A percentile compares a stretch with the other conserved stretches of the same genome.
Conservation (phyloP, 2,797 vertebrate genomes). For the Coccyzus lansbergi region DNA sequence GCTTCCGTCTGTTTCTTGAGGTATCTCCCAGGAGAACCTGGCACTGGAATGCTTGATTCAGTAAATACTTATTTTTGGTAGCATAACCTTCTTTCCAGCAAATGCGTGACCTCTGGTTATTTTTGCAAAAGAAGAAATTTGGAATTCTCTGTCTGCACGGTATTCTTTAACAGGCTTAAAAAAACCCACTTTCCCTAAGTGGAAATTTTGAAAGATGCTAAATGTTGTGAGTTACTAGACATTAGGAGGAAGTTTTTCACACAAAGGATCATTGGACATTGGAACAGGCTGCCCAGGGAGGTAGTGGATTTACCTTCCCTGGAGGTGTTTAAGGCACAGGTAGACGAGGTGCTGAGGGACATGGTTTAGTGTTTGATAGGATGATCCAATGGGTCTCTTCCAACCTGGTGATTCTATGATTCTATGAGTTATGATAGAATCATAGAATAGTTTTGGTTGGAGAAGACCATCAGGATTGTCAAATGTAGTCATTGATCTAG, state of each 20-base stretch:
- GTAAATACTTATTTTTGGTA: slow-evolving; percentile 28
- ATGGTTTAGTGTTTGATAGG: too few relatives aligned
- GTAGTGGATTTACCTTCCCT: too few relatives aligned
- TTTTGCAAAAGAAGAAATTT: slow-evolving; percentile 1
- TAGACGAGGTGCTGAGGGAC: too few relatives aligned
- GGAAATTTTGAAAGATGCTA: neutral
- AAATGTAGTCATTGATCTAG: too few relatives aligned
- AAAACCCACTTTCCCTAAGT: neutral
- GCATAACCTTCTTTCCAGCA: neutral
- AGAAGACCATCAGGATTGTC: too few relatives aligned
- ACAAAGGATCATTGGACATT: too few relatives aligned
- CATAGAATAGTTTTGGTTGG: too few relatives aligned
- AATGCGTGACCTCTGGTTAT: neutral
- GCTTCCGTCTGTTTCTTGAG: slow-evolving; percentile 1
- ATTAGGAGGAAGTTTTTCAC: too few relatives aligned
- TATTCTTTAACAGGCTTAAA: neutral
- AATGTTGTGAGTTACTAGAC: neutral
- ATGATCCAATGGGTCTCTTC: too few relatives aligned
- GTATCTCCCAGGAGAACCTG: neutral
- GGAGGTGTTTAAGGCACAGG: too few relatives aligned
- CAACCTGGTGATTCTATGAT: too few relatives aligned
- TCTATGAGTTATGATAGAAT: neutral
- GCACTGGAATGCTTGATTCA: slow-evolving; percentile 3
- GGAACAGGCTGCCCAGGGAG: too few relatives aligned
- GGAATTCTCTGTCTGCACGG: neutral